phyloP scores from a whole-genome alignment of 2,888 invertebrate species.

The Drosophila kokeensis region DNA sequence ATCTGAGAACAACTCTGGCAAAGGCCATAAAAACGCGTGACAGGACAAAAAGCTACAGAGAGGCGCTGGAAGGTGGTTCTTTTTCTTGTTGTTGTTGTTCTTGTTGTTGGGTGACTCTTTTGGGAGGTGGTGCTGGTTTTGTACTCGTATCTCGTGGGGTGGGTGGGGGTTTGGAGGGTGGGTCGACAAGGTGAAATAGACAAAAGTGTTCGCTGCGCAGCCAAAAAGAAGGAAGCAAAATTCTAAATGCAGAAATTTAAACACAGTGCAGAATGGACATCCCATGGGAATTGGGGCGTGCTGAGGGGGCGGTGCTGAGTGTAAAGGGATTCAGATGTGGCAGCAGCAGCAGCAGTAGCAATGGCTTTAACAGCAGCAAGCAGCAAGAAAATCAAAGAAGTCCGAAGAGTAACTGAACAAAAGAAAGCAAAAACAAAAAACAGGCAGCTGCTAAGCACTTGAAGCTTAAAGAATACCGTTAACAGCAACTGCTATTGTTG shows the following conservation, averaged over 20 bases:
- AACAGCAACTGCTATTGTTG: conserved; percentile 19
- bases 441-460: conserved; percentile 49
- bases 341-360: background rate
- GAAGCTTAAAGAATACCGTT: conserved; percentile 45
- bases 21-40: conserved; percentile 65
- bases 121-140: conserved; percentile 11
- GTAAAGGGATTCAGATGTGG: conserved; percentile 33
- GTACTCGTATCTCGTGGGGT: background rate
- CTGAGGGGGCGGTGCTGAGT: background rate
- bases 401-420: background rate
- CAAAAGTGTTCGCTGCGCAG: conserved; percentile 40
- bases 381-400: conserved; percentile 7
- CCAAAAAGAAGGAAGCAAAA: conserved; percentile 44
- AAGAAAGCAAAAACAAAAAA: conserved; percentile 11
- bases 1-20: conserved; percentile 49
- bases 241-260: conserved; percentile 54
- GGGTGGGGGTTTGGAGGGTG: background rate
- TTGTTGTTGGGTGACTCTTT: conserved; percentile 15
- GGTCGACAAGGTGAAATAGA: conserved; percentile 44
- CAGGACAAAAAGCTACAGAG: conserved; percentile 53
- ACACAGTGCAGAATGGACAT: conserved; percentile 24
- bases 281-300: conserved; percentile 1
- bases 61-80: conserved; percentile 40
- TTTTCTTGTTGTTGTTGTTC: conserved; percentile 3
- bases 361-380: conserved; percentile 11